A percentile compares a stretch with the other conserved stretches of the same genome.
Conservation (phyloP, 2,113 vertebrate genomes). For the Cryptomyrus ogoouensis region DNA sequence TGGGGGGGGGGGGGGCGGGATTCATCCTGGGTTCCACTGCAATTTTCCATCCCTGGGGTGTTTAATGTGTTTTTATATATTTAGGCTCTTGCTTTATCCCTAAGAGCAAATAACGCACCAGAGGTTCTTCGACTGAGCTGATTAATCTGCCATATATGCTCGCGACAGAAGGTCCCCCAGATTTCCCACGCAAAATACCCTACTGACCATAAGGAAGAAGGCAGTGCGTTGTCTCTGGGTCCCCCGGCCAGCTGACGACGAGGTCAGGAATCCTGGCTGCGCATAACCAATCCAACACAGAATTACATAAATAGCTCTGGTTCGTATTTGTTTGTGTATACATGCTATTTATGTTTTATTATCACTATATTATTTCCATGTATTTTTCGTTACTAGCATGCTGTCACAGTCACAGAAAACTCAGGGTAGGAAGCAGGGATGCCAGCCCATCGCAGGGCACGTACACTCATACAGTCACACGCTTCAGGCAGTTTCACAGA, state of each 20-base stretch:
- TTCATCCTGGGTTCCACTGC: no score
- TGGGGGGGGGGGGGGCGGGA: rapidly evolving
- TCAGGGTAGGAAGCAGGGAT: background rate
- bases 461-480: background rate
- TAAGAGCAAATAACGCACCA: background rate
- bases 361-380: background rate
- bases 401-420: background rate
- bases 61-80: background rate
- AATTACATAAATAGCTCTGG: background rate
- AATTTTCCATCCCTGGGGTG: background rate
- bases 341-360: background rate
- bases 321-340: background rate
- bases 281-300: background rate
- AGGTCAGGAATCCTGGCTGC: background rate
- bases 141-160: background rate
- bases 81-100: background rate
- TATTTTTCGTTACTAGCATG: background rate
- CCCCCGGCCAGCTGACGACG: background rate
- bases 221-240: background rate
- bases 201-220: background rate
- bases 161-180: background rate
- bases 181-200: background rate
- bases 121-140: background rate
- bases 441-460: background rate
- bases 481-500: background rate